Percentiles rank a stretch among this genome's conserved stretches.
Evolutionary conservation across 2,888 invertebrate genomes (phyloP).

Genomic region (Pseudanteris insignis): DNA sequence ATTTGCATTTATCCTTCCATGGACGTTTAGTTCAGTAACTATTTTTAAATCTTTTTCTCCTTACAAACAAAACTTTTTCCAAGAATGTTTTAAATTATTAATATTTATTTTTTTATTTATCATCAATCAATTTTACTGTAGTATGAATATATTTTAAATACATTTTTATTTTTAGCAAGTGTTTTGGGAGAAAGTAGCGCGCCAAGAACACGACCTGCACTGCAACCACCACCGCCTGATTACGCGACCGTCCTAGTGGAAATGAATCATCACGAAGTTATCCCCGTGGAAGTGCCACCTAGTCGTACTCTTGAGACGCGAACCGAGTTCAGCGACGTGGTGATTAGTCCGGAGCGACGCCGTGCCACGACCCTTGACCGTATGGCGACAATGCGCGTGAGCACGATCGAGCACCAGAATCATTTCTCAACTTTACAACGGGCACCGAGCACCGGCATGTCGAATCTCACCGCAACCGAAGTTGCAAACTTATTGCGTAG

Average conservation of each 20-base stretch:
- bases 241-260: slow-evolving; percentile 73
- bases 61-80: too few species aligned
- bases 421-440: slow-evolving; percentile 29
- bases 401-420: slow-evolving; percentile 49
- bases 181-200: slow-evolving; percentile 68
- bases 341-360: slow-evolving; percentile 41
- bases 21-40: too few species aligned
- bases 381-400: slow-evolving; percentile 48
- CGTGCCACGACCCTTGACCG: slow-evolving; percentile 57
- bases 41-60: too few species aligned
- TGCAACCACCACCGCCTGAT: slow-evolving; percentile 71
- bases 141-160: too few species aligned
- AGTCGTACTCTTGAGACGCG: slow-evolving; percentile 47
- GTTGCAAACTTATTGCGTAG: slow-evolving; percentile 71
- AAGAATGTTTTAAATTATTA: too few species aligned
- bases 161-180: too few species aligned
- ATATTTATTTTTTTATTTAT: too few species aligned
- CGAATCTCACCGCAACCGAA: slow-evolving; percentile 70
- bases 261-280: slow-evolving; percentile 68
- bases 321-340: slow-evolving; percentile 48
- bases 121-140: too few species aligned
- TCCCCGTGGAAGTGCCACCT: slow-evolving; percentile 46
- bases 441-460: slow-evolving; percentile 42
- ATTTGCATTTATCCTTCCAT: too few species aligned
- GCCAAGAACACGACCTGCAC: slow-evolving; percentile 55